Conservation (phyloP, 92 coral and sea anemone genomes). For the Phenganax marumi region DNA sequence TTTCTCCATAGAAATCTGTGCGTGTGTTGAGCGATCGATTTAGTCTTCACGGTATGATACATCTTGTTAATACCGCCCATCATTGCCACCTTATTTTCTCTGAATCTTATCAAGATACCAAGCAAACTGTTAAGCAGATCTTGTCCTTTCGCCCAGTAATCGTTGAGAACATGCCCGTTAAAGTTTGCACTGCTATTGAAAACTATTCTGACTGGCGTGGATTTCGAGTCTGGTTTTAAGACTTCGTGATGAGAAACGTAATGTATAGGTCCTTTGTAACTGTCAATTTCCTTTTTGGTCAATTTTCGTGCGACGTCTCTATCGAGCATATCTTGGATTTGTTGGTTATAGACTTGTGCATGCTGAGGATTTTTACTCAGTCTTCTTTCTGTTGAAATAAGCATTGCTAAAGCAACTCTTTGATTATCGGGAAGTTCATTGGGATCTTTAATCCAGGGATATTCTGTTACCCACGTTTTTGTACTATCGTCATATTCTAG, state of each 20-base stretch:
- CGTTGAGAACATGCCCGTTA: conserved; percentile 49
- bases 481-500: conserved; percentile 43
- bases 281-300: conserved; percentile 17
- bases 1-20: conserved; percentile 62
- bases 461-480: conserved; percentile 52
- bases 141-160: conserved; percentile 41
- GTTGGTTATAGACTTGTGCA: conserved; percentile 24
- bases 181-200: conserved; percentile 61
- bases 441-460: conserved; percentile 64
- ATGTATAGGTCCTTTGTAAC: conserved; percentile 52
- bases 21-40: conserved; percentile 49
- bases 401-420: conserved; percentile 46
- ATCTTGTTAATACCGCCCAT: conserved; percentile 39
- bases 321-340: conserved; percentile 42
- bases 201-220: conserved; percentile 59
- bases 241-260: conserved; percentile 47
- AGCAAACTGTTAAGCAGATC: conserved; percentile 45
- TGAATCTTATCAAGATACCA: conserved; percentile 49
- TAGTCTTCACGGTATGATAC: conserved; percentile 54
- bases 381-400: conserved; percentile 51
- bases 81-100: conserved; percentile 54
- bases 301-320: conserved; percentile 50
- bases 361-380: conserved; percentile 28
- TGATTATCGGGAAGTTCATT: conserved; percentile 52
- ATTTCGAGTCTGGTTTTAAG: conserved; percentile 49